These are phyloP conservation scores for Rattus norvegicus DNA, from an alignment of 2,113 vertebrate genomes.

Conservation along the genomic window DNA sequence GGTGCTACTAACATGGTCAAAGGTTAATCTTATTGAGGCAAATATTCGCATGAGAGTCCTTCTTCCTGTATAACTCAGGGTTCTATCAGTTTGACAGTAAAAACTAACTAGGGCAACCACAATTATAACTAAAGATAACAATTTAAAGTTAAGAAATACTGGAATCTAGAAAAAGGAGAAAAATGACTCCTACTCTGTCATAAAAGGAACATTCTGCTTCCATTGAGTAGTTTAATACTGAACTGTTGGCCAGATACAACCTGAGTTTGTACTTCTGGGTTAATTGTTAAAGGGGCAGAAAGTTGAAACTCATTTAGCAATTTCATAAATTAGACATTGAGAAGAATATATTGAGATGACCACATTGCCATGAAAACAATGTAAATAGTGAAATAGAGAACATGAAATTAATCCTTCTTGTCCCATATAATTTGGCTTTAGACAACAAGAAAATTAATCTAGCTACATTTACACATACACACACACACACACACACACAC, in stretches of 20 bases:
- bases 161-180: not conserved
- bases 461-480: not conserved
- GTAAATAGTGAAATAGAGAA: not conserved
- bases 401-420: not conserved
- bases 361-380: not conserved
- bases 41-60: not conserved
- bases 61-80: not conserved
- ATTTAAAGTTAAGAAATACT: not conserved
- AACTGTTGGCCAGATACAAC: not conserved
- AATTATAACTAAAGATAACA: not conserved
- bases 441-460: conserved; percentile 4
- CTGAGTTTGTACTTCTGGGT: not conserved
- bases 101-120: not conserved
- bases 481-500: not conserved
- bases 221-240: not conserved
- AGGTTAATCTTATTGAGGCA: not conserved
- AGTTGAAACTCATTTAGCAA: not conserved
- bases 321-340: not conserved
- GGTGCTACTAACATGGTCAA: not conserved
- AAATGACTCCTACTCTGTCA: not conserved
- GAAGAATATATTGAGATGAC: not conserved
- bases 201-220: not conserved
- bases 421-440: not conserved
- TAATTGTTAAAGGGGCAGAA: not conserved
- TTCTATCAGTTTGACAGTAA: not conserved